Percentiles rank a stretch among this genome's conserved stretches.
These are phyloP conservation scores for Bibio marci DNA, from an alignment of 2,888 invertebrate species.

Conservation along the genomic window DNA sequence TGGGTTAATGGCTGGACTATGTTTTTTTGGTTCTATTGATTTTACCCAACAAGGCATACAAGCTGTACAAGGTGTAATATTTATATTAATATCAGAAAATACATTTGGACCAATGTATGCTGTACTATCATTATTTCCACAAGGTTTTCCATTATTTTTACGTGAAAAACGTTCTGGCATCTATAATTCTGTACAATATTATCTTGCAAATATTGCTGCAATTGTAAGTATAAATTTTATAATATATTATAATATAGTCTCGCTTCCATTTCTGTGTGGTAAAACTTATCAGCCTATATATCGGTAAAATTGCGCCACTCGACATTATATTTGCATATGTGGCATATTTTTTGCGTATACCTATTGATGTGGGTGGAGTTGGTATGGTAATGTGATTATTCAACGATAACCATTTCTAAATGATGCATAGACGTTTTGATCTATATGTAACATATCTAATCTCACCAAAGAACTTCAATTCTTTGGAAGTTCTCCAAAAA, in stretches of 20 bases:
- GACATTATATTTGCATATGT: not conserved
- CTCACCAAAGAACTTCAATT: too few species aligned
- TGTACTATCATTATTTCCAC: constrained; percentile 67
- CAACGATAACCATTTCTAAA: too few species aligned
- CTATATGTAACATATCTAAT: too few species aligned
- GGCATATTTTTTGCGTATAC: too few species aligned
- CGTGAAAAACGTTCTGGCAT: constrained; percentile 70
- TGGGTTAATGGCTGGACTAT: constrained; percentile 65
- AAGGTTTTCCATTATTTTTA: constrained; percentile 58
- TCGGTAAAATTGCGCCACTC: too few species aligned
- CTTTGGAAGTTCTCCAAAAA: too few species aligned
- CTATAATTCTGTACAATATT: constrained; percentile 65
- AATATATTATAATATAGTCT: too few species aligned
- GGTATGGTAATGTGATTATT: too few species aligned
- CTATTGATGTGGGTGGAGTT: too few species aligned
- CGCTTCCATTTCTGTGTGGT: too few species aligned
- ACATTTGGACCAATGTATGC: constrained; percentile 87
- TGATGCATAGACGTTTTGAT: too few species aligned
- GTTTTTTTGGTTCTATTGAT: constrained; percentile 59
- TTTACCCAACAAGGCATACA: constrained; percentile 69
- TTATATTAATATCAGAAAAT: constrained; percentile 77
- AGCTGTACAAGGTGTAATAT: constrained; percentile 73
- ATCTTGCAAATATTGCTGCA: constrained; percentile 58
- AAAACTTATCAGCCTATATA: too few species aligned
- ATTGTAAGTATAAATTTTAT: constrained; percentile 45